These are phyloP conservation scores for Orthosia cruda DNA, from an alignment of 2,888 invertebrate genomes.

Conservation along the genomic window DNA sequence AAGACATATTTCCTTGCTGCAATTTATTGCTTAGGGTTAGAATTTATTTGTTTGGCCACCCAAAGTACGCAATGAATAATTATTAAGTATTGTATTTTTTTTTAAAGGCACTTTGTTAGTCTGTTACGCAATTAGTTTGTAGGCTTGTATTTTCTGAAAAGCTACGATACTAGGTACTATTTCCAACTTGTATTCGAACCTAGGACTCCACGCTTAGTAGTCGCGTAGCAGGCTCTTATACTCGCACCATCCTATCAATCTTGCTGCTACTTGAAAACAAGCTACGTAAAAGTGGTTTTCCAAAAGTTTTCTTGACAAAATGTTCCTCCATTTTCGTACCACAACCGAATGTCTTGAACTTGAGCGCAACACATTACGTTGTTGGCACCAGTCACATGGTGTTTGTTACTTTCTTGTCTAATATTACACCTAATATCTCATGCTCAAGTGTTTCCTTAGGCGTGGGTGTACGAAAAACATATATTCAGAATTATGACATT, in stretches of 20 bases:
- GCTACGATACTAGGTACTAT: not conserved
- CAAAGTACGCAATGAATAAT: too few relatives aligned
- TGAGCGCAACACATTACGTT: constrained; percentile 13
- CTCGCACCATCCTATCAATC: too few relatives aligned
- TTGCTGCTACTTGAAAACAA: not conserved
- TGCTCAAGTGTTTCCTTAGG: constrained; percentile 25
- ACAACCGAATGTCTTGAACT: constrained; percentile 22
- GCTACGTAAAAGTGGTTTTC: not conserved
- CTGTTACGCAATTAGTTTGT: too few relatives aligned
- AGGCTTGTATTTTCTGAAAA: not conserved
- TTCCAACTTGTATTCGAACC: not conserved
- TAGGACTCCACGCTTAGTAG: too few relatives aligned
- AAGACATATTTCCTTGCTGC: too few relatives aligned
- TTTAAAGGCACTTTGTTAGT: too few relatives aligned
- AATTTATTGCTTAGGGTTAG: too few relatives aligned
- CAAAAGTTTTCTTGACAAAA: constrained; percentile 1
- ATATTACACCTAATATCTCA: constrained; percentile 30
- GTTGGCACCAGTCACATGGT: constrained; percentile 10
- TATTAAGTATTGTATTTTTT: too few relatives aligned
- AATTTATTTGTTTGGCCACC: too few relatives aligned
- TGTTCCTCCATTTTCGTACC: not conserved
- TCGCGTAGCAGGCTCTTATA: not conserved
- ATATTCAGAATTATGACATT: too few relatives aligned
- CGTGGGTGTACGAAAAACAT: constrained; percentile 17
- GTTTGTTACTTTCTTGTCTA: constrained; percentile 35